Base-by-base conservation (phyloP, 2,113 vertebrate species). In the Heterocephalus glaber region DNA sequence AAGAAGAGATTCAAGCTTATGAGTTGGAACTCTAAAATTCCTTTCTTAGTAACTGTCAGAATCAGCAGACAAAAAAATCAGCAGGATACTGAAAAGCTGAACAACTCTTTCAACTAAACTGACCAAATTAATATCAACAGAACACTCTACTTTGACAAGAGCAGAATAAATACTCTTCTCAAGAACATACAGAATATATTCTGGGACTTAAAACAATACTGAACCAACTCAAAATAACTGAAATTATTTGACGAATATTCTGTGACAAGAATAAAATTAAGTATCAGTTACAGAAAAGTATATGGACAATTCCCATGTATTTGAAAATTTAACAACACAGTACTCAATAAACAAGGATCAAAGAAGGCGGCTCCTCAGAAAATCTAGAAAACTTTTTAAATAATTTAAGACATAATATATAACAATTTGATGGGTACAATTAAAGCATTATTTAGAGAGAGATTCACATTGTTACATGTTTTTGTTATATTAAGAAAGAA, bases 231-330 rank as follows among this genome's bases (percentile, higher is more conserved):
- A 86, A 58, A 81, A 92, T 86, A 86, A 88, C 8, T 49, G 26
- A 89, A 80, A 88, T 90, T 72, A 74, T n/a, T 84, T 30, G 54
- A 54, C 49, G 35, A 86, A 38, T 61, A 49, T 68, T 60, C 20
- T 81, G n/a, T 82, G 44, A 82, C 49, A n/a, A 91, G 30, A 95
- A 81, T 28, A 95, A 90, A 79, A 83, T 49, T 94, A 85, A 38
- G n/a, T 89, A 76, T 76, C 52, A 86, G 54, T 86, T 54, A 86
- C n/a, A 94, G 30, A 66, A 44, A 92, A 7, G 61, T 33, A 87
- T 28, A 24, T 72, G 4, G 24, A 72, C 17, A 83, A 65, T 49
- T 24, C 5, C 26, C 35, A 80, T 17, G 22, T 65, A 72, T 41
- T 92, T 89, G 30, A 33, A 90, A 92, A 72, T 77, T 61, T 82